Percentiles rank a stretch among this genome's conserved stretches.
Conservation (phyloP, 2,888 invertebrate genomes). For the Tiphia femorata region DNA sequence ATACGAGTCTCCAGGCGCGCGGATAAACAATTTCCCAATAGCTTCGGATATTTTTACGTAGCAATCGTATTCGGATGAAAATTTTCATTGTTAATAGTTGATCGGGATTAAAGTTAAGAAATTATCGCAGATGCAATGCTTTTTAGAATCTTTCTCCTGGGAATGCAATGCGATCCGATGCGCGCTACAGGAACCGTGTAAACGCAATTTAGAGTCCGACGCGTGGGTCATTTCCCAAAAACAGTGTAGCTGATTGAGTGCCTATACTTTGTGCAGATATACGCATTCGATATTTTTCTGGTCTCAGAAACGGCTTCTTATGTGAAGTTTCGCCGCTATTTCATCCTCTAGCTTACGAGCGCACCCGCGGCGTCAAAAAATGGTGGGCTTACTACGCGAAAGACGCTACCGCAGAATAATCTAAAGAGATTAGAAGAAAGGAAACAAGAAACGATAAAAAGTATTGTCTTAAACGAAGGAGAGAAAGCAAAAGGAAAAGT, state of each 20-base stretch:
- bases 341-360: slow-evolving; percentile 33
- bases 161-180: not conserved
- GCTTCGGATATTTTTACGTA: too few relatives aligned
- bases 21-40: too few relatives aligned
- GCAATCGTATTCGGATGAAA: too few relatives aligned
- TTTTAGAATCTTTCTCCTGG: not conserved
- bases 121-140: not conserved
- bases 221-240: slow-evolving; percentile 29
- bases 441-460: slow-evolving; percentile 9
- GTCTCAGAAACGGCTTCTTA: slow-evolving; percentile 19
- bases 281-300: slow-evolving; percentile 46
- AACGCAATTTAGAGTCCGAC: slow-evolving; percentile 26
- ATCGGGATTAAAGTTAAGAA: too few relatives aligned
- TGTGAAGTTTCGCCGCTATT: slow-evolving; percentile 14
- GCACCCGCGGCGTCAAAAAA: slow-evolving; percentile 4
- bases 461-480: too few relatives aligned
- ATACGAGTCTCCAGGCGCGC: too few relatives aligned
- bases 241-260: slow-evolving; percentile 52
- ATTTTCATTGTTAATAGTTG: too few relatives aligned
- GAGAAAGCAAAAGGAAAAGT: slow-evolving; percentile 19
- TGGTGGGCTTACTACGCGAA: not conserved
- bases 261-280: slow-evolving; percentile 44
- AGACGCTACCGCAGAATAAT: not conserved
- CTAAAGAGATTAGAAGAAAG: slow-evolving; percentile 15
- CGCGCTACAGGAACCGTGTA: slow-evolving; percentile 26